Percentiles rank a stretch among this genome's conserved stretches.
Evolutionary conservation across 2,888 invertebrate species (phyloP).

Genomic region (Brachyptera putata): DNA sequence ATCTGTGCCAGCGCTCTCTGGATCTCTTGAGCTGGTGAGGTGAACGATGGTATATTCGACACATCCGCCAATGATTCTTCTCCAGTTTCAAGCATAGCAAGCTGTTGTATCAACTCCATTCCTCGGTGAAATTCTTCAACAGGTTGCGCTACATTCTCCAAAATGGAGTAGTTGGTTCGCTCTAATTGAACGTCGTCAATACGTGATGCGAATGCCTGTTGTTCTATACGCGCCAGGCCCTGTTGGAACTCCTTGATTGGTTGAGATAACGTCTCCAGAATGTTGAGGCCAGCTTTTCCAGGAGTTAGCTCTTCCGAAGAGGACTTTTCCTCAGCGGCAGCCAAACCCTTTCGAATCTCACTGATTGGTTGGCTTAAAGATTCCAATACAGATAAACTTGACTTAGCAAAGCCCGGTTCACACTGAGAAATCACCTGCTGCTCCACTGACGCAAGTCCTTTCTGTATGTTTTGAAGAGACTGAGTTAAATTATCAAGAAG

Average conservation of each 20-base stretch:
- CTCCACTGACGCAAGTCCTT: constrained; percentile 58
- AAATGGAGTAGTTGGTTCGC: constrained; percentile 16
- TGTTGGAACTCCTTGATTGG: constrained; percentile 26
- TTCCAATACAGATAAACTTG: constrained; percentile 42
- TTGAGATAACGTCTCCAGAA: constrained; percentile 25
- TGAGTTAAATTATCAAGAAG: constrained; percentile 33
- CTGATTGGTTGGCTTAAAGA: constrained; percentile 48
- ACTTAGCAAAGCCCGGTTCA: constrained; percentile 52
- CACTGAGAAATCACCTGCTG: constrained; percentile 56
- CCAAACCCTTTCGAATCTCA: constrained; percentile 30
- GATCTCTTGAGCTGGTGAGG: constrained; percentile 5
- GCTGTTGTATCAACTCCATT: constrained; percentile 25
- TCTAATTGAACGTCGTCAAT: constrained; percentile 6
- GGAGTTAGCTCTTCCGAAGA: constrained; percentile 23
- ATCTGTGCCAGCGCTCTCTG: constrained; percentile 4
- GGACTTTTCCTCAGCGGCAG: constrained; percentile 24
- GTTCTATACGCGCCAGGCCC: constrained; percentile 23
- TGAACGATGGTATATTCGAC: background rate
- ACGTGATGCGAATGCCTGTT: constrained; percentile 9
- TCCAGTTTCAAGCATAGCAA: constrained; percentile 25
- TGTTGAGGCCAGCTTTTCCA: constrained; percentile 10
- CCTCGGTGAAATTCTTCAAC: constrained; percentile 22
- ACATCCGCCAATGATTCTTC: constrained; percentile 18
- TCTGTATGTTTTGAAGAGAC: constrained; percentile 49
- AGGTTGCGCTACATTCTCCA: constrained; percentile 30